Evolutionary conservation across 2,797 vertebrate species (phyloP), one percentile per base, ranked within the genome.

Genomic region (Acrossocheilus wenchowensis): DNA sequence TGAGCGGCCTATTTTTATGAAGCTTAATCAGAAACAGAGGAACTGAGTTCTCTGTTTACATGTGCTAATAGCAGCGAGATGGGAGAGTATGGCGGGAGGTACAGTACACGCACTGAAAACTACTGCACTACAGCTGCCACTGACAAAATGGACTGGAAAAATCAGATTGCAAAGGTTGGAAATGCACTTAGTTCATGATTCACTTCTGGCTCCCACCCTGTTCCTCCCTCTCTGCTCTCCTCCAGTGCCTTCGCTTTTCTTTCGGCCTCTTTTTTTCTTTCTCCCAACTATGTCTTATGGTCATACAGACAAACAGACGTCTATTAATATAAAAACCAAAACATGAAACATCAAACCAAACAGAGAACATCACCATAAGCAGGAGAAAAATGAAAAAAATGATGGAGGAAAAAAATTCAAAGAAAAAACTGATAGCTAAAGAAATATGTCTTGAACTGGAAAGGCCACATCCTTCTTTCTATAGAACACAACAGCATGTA

Each of bases 171-270:
- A 95, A 94, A 95, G 94, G 87, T 91, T 92, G 93, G 93, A 95
- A 95, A 95, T 94, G 93, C 94, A 90, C 93, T 95, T 93, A 92
- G 95, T 95, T 95, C 93, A 95, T 94, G 94, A 95, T 94, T 95
- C 92, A 94, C 85, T 93, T 94, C 93, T 92, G 75, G 60, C 79
- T 91, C 57, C 79, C 48, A 75, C 83, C 17, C 57, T 82, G 77
- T 39, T 86, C 68, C 43, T 57, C 82, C 57, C 73, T 81, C 78
- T 88, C 69, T 72, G 34, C 57, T 71, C 62, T 68, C 72, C 26
- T 83, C 86, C 83, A 87, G 90, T 90, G 91, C 90, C 91, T 93
- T 94, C 8, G 2, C 4, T 54, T 71, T 69, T 9, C 30, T 82
- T 41, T 54, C 14, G 0, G 48, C 1, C 50, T 41, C 9, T 66